Base-by-base conservation (phyloP, 2,797 vertebrate genomes). In the Tiaroga cobitis region DNA sequence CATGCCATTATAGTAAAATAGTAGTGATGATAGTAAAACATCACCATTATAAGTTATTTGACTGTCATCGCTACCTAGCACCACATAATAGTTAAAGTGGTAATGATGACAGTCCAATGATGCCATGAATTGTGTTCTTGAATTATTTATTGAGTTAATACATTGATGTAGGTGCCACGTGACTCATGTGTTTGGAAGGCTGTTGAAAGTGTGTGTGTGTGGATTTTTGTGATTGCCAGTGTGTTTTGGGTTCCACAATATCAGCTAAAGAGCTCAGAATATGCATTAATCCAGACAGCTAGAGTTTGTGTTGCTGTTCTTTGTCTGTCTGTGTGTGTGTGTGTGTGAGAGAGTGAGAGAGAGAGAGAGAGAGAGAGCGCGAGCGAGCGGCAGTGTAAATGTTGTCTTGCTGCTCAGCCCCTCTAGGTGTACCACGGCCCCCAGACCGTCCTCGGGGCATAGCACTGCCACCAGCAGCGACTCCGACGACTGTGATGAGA, bases 381-480 rank as follows among this genome's bases (percentile, higher is more conserved):
- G 46, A 49, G 46, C 46, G 46, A 85, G 84, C 85, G 49, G 82
- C 56, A 83, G 92, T 93, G 85, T 91, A 91, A 96, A 95, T 92
- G 90, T 90, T 94, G 93, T 95, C 95, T 93, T 97, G 93, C 95
- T 96, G 92, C 94, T 96, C 94, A 99, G 98, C 94, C 94, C 95
- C 94, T 97, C 97, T 94, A 99, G 98, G 96, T 98, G 97, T 92
- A 97, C 96, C 91, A 91, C 97, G 94, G 96, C 97, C 91, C 91
- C 97, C 87, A 97, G 98, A 94, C 98, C 98, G 8, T 95, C 97
- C 85, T 99, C 98, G 88, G 97, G 98, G 95, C 98, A 99, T 93
- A 99, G 98, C 94, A 98, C 96, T 90, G 97, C 97, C 88, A 99
- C 98, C 93, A 99, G 97, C 96, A 98, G 97, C 91, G 98, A 99